Base-by-base conservation (phyloP, 2,797 vertebrate genomes). In the Pangasius larnaudii region DNA sequence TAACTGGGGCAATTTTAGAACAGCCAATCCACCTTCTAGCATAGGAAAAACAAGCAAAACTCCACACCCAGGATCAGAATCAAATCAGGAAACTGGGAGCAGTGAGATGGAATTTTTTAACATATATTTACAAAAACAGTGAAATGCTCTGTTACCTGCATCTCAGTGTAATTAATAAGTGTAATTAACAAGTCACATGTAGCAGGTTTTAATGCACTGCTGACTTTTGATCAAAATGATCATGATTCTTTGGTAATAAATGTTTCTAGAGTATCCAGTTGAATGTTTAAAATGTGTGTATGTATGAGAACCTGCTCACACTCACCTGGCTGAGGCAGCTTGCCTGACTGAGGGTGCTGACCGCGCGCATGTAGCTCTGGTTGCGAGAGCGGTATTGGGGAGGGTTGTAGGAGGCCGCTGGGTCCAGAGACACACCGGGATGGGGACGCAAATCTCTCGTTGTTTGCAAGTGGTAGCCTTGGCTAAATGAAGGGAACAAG, bases 311-410 rank as follows among this genome's bases (percentile, higher is more conserved):
- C 18, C 90, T 33, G 86, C 85, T 80, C 74, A 89, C 81, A 95
- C 96, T 96, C 95, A 99, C 99, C 99, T 99, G 99, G 97, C 99
- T 99, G 94, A 99, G 95, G 93, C 99, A 99, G 98, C 99, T 99
- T 96, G 99, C 99, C 96, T 99, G 99, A 95, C 99, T 99, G 95
- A 99, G 97, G 88, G 98, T 99, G 98, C 99, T 99, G 96, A 99
- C 98, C 27, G 99, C 99, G 74, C 99, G 96, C 98, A 99, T 99
- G 97, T 99, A 99, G 96, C 99, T 99, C 97, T 99, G 98, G 96
- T 99, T 99, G 93, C 99, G 96, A 92, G 99, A 99, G 91, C 99
- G 98, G 95, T 98, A 99, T 93, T 98, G 99, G 63, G 98, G 98
- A 92, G 98, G 97, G 95, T 97, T 97, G 95, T 98, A 98, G 95